Conservation (phyloP, 2,888 invertebrate genomes). For the Heteromyza rotundicornis region DNA sequence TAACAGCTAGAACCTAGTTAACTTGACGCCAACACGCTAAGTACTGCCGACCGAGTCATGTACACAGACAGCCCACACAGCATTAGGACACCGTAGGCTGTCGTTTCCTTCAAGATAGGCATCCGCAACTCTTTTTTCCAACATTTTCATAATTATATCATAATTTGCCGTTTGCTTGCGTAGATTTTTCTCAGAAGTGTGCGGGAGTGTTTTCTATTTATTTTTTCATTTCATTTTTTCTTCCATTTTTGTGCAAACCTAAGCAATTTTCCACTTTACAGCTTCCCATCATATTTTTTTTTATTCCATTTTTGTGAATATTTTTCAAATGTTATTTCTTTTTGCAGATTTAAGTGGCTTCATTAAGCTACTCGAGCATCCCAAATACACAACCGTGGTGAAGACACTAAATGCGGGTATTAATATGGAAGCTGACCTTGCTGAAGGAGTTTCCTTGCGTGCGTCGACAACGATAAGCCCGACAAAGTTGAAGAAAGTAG, state of each 20-base stretch:
- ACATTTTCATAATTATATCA: no score
- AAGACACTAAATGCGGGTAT: slow-evolving; percentile 58
- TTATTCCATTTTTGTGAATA: not conserved
- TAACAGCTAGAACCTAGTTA: not conserved
- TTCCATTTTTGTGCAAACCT: not conserved
- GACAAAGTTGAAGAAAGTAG: slow-evolving; percentile 13
- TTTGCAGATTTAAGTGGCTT: slow-evolving; percentile 60
- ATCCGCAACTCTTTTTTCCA: no score
- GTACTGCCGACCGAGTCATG: not conserved
- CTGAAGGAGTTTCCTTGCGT: slow-evolving; percentile 33
- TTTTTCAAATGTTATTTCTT: slow-evolving; percentile 26
- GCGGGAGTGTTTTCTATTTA: not conserved
- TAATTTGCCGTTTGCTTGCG: no score
- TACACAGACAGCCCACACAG: not conserved
- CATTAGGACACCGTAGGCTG: no score
- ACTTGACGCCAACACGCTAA: not conserved
- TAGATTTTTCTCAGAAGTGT: no score
- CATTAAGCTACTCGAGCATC: slow-evolving; percentile 58
- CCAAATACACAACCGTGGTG: slow-evolving; percentile 59
- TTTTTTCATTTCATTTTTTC: not conserved
- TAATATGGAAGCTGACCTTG: slow-evolving; percentile 48
- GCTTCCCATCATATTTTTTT: no score
- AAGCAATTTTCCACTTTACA: not conserved
- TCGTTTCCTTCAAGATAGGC: no score
- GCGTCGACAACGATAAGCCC: slow-evolving; percentile 21